Conservation (phyloP, 2,888 invertebrate genomes). For the Balanococcus diminutus region DNA sequence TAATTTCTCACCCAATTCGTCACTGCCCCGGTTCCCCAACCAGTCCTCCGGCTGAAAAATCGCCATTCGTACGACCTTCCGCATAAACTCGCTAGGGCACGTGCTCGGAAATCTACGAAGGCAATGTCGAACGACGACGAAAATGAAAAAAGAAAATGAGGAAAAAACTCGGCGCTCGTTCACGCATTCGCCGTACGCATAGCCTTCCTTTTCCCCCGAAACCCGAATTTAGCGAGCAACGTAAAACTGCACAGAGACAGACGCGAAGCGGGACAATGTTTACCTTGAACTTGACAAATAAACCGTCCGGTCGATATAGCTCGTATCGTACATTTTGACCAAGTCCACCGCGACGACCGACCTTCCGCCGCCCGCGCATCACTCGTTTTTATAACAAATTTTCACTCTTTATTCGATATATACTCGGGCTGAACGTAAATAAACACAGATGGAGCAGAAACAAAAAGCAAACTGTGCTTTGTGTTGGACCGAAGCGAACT, state of each 20-base stretch:
- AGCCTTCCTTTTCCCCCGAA: neutral
- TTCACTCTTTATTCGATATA: neutral
- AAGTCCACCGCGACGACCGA: neutral
- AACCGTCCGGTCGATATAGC: conserved; percentile 47
- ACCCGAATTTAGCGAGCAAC: neutral
- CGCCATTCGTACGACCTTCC: neutral
- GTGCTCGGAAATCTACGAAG: neutral
- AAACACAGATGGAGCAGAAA: neutral
- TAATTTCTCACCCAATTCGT: no score
- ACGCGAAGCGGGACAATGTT: conserved; percentile 41
- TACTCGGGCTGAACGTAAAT: conserved; percentile 33
- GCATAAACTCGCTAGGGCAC: neutral
- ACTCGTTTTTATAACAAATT: neutral
- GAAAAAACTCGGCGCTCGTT: neutral
- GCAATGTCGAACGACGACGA: neutral
- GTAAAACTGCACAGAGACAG: neutral
- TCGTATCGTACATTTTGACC: neutral
- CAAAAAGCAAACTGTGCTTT: neutral
- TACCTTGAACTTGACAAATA: conserved; percentile 50
- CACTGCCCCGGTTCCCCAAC: no score
- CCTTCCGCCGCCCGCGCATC: neutral
- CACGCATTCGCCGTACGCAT: conserved; percentile 23
- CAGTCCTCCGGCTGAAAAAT: neutral
- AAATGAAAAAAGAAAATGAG: neutral
- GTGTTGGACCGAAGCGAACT: neutral